Evolutionary conservation across 2,888 invertebrate species (phyloP), one percentile per base, ranked within the genome.

Genomic region (Ichneumoninae sp.): DNA sequence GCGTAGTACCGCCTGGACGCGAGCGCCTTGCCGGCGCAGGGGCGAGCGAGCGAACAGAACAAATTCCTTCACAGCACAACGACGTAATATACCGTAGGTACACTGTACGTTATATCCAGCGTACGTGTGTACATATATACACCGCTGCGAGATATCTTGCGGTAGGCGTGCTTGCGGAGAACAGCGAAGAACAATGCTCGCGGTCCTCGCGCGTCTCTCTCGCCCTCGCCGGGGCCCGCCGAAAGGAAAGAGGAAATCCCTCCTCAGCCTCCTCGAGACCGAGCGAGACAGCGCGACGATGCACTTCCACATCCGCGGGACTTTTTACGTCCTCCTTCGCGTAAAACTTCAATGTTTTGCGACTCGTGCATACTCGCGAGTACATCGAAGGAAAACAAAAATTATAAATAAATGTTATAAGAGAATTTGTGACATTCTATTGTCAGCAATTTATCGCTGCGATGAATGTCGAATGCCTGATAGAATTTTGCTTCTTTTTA

Each of bases 31-130:
- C 44, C 44, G 44, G 44, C 88, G 84, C 88, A 86, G 87, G 66
- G 44, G 6, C 63, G 65, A 71, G 50, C 44, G 75, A 70, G 50
- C 44, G 65, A 81, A 87, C 86, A 88, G 86, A 89, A 87, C 89
- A 89, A 89, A 89, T 92, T 91, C 89, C 89, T 89, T 87, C 76
- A 88, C 88, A 84, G 87, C 85, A 88, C 88, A 90, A 91, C 91
- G 90, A 91, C 89, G 91, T 90, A 91, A 92, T 91, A 90, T 89
- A 90, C 89, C 87, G 88, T 88, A 87, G 86, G 89, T 88, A 86
- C 65, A 74, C 54, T 66, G 36, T 60, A 76, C 52, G 33, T 77
- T 69, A 44, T 63, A 71, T 80, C 8, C 19, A 36, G 40, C n/a
- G 30, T 57, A 44, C 54, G 13, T 47, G n/a, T 50, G 40, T 36